Percentiles rank a stretch among this genome's conserved stretches.
These are phyloP conservation scores for Octodon degus DNA, from an alignment of 2,113 vertebrate species.

Conservation along the genomic window DNA sequence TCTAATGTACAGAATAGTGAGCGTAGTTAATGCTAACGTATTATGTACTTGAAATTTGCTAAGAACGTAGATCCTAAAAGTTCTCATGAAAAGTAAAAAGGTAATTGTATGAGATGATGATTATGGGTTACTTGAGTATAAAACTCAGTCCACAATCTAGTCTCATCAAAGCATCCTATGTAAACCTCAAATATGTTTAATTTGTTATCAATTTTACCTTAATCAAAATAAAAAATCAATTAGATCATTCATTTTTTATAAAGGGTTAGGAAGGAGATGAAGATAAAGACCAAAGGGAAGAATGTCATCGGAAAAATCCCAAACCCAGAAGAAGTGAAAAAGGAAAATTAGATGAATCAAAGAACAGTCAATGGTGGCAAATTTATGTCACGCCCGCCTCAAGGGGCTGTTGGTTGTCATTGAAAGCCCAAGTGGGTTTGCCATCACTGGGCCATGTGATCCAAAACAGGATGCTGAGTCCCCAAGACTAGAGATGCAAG, in stretches of 20 bases:
- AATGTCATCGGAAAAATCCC: neutral
- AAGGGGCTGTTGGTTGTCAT: neutral
- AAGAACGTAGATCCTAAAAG: neutral
- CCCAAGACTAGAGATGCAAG: neutral
- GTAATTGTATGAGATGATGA: neutral
- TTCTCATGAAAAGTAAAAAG: neutral
- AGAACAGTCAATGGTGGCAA: neutral
- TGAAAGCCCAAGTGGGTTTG: neutral
- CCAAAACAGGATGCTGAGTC: neutral
- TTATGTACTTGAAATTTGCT: neutral
- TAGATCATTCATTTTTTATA: neutral
- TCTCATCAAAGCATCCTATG: neutral
- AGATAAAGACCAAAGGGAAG: neutral
- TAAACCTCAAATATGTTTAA: neutral
- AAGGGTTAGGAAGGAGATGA: neutral
- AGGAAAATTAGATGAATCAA: neutral
- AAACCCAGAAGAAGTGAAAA: neutral
- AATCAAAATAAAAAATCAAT: neutral
- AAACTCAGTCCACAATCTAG: neutral
- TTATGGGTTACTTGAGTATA: neutral
- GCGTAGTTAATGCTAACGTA: neutral
- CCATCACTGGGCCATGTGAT: neutral
- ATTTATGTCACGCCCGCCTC: neutral
- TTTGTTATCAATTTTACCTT: neutral
- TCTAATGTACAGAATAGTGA: neutral